A percentile compares a stretch with the other conserved stretches of the same genome.
These are phyloP conservation scores for Papilio gigon DNA, from an alignment of 2,888 invertebrate species.

Conservation along the genomic window DNA sequence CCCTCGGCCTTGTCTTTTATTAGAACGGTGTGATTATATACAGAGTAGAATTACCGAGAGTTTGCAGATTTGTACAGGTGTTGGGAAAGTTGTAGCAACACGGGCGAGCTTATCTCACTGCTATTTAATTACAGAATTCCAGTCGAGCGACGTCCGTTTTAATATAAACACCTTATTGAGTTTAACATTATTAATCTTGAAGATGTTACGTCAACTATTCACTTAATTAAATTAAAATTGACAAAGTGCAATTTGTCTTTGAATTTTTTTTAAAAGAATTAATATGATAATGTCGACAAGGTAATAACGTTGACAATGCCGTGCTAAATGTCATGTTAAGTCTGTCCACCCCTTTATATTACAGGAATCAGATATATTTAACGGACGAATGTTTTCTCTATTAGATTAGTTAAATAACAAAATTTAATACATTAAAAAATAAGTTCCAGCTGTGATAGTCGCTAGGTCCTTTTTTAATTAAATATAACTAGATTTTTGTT, in stretches of 20 bases:
- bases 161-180: conserved; percentile 13
- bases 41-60: conserved; percentile 12
- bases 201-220: neutral
- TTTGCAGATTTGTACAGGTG: conserved; percentile 25
- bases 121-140: conserved; percentile 37
- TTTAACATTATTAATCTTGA: conserved; percentile 19
- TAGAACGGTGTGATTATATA: neutral
- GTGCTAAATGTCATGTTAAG: too few relatives aligned
- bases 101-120: conserved; percentile 27
- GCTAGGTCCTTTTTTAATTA: too few relatives aligned
- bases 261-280: too few relatives aligned
- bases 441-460: too few relatives aligned
- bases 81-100: conserved; percentile 23
- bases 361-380: too few relatives aligned
- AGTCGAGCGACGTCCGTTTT: conserved; percentile 16
- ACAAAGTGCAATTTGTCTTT: neutral
- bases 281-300: too few relatives aligned
- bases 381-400: too few relatives aligned
- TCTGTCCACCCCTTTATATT: too few relatives aligned
- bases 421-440: too few relatives aligned
- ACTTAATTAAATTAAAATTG: neutral
- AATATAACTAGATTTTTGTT: too few relatives aligned
- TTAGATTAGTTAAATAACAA: too few relatives aligned
- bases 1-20: neutral
- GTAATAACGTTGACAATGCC: too few relatives aligned